phyloP scores from a whole-genome alignment of 2,113 vertebrate genomes.

The Condylura cristata region DNA sequence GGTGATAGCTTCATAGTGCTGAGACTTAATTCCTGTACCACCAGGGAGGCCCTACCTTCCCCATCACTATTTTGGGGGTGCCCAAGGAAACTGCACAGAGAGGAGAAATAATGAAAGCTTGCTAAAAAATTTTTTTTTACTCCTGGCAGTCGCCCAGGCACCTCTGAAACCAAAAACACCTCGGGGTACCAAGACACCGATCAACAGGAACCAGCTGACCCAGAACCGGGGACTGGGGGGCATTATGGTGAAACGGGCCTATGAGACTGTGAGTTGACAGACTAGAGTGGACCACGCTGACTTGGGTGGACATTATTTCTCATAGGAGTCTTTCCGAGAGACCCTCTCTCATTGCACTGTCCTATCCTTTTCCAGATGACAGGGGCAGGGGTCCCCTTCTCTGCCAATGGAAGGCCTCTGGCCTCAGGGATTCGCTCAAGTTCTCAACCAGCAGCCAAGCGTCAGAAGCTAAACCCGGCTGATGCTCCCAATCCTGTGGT shows the following conservation, averaged over 20 bases:
- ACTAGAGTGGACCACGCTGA: not conserved
- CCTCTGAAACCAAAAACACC: conserved; percentile 94
- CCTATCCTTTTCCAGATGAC: conserved; percentile 75
- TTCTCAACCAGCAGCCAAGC: conserved; percentile 92
- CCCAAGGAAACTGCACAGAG: not conserved
- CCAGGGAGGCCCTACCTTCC: no score
- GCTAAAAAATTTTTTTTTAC: not conserved
- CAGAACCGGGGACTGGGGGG: conserved; percentile 90
- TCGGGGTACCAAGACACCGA: conserved; percentile 92
- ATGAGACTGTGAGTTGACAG: conserved; percentile 89
- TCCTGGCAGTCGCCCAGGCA: conserved; percentile 89
- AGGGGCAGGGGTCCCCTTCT: conserved; percentile 86
- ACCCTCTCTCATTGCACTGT: not conserved
- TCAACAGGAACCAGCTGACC: conserved; percentile 94
- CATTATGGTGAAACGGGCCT: conserved; percentile 92
- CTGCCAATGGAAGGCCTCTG: conserved; percentile 93
- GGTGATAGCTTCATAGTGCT: no score
- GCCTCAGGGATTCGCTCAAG: conserved; percentile 92
- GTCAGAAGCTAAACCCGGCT: conserved; percentile 94
- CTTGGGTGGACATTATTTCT: not conserved
- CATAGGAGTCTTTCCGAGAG: not conserved
- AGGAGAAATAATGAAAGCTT: not conserved
- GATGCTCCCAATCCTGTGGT: conserved; percentile 96
- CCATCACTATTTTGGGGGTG: not conserved
- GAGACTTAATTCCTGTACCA: no score